These are phyloP conservation scores for Papilio gigon DNA, from an alignment of 2,888 invertebrate genomes.

Conservation along the genomic window DNA sequence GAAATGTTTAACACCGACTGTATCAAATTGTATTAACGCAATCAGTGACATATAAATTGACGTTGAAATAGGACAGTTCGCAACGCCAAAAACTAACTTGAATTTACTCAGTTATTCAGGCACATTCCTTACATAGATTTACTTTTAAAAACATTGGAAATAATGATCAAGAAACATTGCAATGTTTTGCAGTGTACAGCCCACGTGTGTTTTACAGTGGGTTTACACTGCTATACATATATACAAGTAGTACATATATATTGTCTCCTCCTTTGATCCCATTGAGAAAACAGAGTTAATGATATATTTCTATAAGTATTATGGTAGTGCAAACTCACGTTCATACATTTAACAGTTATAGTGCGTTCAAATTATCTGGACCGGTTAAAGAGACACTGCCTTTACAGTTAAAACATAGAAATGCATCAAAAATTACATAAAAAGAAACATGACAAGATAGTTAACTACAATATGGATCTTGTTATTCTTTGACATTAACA, in stretches of 20 bases:
- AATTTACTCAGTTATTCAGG: conserved; percentile 23
- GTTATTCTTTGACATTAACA: no score
- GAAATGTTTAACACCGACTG: conserved; percentile 22
- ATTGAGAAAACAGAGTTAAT: background rate
- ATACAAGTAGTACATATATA: no score
- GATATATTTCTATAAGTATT: conserved; percentile 46
- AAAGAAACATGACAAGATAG: no score
- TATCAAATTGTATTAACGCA: conserved; percentile 28
- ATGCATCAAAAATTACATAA: no score
- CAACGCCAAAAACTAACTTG: conserved; percentile 32
- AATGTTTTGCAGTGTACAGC: conserved; percentile 42
- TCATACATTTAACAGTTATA: no score
- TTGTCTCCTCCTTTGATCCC: background rate
- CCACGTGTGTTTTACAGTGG: conserved; percentile 56
- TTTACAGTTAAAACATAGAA: no score
- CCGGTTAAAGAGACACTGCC: no score
- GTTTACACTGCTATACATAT: background rate
- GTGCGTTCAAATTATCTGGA: no score
- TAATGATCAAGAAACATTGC: conserved; percentile 52
- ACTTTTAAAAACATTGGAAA: conserved; percentile 49
- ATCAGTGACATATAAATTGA: conserved; percentile 21
- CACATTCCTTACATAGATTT: conserved; percentile 37
- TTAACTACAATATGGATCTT: no score
- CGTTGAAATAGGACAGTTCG: conserved; percentile 4
- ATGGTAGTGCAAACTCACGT: background rate